Conservation (phyloP, 2,113 vertebrate species). For the Motacilla tschutschensis region DNA sequence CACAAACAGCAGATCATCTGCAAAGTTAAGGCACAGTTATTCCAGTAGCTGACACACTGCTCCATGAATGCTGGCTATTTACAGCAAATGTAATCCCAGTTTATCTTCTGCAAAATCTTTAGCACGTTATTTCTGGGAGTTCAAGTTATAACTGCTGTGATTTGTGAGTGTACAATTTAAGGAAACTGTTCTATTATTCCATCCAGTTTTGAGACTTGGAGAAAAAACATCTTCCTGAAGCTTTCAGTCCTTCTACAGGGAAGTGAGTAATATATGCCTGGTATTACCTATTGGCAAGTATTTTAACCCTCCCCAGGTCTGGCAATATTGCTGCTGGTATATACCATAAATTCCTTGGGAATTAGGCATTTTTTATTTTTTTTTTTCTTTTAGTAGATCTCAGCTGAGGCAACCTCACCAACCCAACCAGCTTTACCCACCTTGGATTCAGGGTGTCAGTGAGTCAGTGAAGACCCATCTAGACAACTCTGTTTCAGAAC, state of each 20-base stretch:
- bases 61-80: neutral
- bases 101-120: conserved; percentile 31
- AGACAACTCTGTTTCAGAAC: neutral
- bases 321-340: neutral
- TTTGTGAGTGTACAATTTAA: neutral
- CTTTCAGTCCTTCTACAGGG: neutral
- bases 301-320: neutral
- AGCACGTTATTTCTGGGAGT: neutral
- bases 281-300: neutral
- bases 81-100: neutral
- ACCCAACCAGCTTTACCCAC: neutral
- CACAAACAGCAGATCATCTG: neutral
- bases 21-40: neutral
- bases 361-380: neutral
- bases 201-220: neutral
- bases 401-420: neutral
- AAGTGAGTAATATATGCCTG: neutral
- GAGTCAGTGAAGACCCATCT: neutral
- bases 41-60: conserved; percentile 11
- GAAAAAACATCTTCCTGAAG: neutral
- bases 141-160: neutral
- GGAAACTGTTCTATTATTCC: neutral
- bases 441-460: neutral
- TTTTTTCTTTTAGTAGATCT: neutral
- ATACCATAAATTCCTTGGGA: neutral